Evolutionary conservation across 2,888 invertebrate genomes (phyloP).

Genomic region (Rhorus exstirpatorius): DNA sequence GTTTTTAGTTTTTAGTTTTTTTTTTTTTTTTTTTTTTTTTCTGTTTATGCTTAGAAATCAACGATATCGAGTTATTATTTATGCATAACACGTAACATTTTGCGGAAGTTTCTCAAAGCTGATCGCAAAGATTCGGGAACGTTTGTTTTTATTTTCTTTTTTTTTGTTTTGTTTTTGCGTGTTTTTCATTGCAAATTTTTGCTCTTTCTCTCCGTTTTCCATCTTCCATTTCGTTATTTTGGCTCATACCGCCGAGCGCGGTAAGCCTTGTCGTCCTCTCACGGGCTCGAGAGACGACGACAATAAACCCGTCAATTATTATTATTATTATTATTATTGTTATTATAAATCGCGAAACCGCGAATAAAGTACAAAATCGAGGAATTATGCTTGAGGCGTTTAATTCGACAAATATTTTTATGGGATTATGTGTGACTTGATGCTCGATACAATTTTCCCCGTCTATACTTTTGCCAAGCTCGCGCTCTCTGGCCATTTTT

Average conservation of each 20-base stretch:
- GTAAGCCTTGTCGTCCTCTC: slow-evolving; percentile 3
- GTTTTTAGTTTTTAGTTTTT: slow-evolving; percentile 60
- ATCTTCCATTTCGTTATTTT: slow-evolving; percentile 39
- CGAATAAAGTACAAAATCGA: slow-evolving; percentile 23
- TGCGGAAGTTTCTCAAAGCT: slow-evolving; percentile 71
- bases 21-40: slow-evolving; percentile 45
- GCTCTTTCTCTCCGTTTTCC: no score
- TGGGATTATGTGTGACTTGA: no score
- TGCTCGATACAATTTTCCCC: no score
- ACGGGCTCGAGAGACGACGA: not conserved
- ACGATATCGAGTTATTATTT: slow-evolving; percentile 73
- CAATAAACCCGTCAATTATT: slow-evolving; percentile 45
- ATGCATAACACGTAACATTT: slow-evolving; percentile 72
- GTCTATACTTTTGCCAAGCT: no score
- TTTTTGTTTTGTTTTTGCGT: slow-evolving; percentile 56
- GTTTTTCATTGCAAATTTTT: slow-evolving; percentile 50
- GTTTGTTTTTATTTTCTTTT: slow-evolving; percentile 52
- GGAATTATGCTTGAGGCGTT: slow-evolving; percentile 61
- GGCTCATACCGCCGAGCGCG: slow-evolving; percentile 24
- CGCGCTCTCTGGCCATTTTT: no score
- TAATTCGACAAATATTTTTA: slow-evolving; percentile 40
- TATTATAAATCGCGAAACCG: slow-evolving; percentile 34
- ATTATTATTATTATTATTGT: slow-evolving; percentile 17
- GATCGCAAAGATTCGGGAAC: slow-evolving; percentile 69
- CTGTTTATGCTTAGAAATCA: slow-evolving; percentile 70